Evolutionary conservation across 2,113 vertebrate species (phyloP), one percentile per base, ranked within the genome.

Genomic region (mouse (Mus musculus)): DNA sequence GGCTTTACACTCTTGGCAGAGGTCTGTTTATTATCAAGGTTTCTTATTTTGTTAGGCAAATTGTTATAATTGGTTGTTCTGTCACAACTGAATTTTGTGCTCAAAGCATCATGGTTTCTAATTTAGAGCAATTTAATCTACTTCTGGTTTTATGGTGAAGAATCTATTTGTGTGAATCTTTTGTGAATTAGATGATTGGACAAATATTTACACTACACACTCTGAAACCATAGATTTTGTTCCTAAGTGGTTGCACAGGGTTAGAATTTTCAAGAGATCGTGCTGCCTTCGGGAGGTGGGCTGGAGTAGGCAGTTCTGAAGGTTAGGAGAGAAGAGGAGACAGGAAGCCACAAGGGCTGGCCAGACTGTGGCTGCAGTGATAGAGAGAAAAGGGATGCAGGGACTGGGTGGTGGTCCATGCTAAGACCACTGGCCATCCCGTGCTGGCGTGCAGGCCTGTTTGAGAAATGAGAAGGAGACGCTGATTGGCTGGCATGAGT

Each of bases 161-260:
- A 22, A 97, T 28, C 61, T 96, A 42, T 95, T 97, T 97, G 81
- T 30, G 96, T 95, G 3, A 93, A 61, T 97, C 61, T 90, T 97
- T 97, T 95, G 80, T 49, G 93, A 98, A 96, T 96, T 97, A 95
- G 96, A 96, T 95, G 84, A 46, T 93, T 88, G 92, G 61, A 88
- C 42, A 93, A 54, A 88, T 80, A 36, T 81, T 95, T 95, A 84
- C 24, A 63, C 88, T 82, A 95, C 65, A 30, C 59, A 22, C 92
- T 91, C 28, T 72, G 72, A 93, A 63, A 20, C 94, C 10, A 5
- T 97, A 96, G 96, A 89, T 97, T 36, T 3, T 42, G 89, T 95
- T 98, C 94, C 39, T 97, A 77, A 97, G 88, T 97, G 95, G 92
- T 46, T 80, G 19, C 94, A 99, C 99, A 96, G 99, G 46, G 49